phyloP scores from a whole-genome alignment of 2,888 invertebrate species.

The Serripes groenlandicus region DNA sequence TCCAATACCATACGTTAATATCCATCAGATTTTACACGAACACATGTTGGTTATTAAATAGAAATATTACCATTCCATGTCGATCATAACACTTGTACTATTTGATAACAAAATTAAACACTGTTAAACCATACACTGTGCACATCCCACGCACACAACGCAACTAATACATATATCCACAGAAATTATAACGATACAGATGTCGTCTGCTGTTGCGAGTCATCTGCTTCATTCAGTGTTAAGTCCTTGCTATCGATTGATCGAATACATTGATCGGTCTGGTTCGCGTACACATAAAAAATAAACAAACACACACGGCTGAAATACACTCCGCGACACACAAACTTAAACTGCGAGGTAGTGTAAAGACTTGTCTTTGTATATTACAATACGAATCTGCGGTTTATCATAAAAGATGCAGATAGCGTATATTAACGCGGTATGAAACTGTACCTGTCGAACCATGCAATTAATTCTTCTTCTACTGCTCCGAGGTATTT shows the following conservation, averaged over 20 bases:
- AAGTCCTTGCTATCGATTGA: constrained; percentile 6
- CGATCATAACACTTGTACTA: too few species aligned
- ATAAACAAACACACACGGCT: not conserved
- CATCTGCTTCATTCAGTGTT: not conserved
- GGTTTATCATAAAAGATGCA: too few species aligned
- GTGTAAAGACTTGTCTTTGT: not conserved
- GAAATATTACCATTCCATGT: too few species aligned
- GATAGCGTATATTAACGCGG: constrained; percentile 3
- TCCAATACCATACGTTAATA: too few species aligned
- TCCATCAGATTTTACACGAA: too few species aligned
- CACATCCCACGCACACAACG: too few species aligned
- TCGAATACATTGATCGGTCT: constrained; percentile 5
- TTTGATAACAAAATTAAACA: too few species aligned
- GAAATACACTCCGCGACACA: not conserved
- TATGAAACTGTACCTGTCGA: constrained; percentile 6
- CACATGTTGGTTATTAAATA: too few species aligned
- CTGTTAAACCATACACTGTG: too few species aligned
- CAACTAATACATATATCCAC: too few species aligned
- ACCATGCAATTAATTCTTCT: constrained; percentile 1
- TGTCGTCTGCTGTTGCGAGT: constrained; percentile 13
- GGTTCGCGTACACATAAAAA: not conserved
- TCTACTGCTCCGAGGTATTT: constrained; percentile 8
- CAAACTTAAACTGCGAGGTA: not conserved
- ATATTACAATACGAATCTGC: too few species aligned
- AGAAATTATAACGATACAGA: too few species aligned